Percentiles rank a stretch among this genome's conserved stretches.
phyloP scores from a whole-genome alignment of 2,888 invertebrate species.

The Acleris holmiana region DNA sequence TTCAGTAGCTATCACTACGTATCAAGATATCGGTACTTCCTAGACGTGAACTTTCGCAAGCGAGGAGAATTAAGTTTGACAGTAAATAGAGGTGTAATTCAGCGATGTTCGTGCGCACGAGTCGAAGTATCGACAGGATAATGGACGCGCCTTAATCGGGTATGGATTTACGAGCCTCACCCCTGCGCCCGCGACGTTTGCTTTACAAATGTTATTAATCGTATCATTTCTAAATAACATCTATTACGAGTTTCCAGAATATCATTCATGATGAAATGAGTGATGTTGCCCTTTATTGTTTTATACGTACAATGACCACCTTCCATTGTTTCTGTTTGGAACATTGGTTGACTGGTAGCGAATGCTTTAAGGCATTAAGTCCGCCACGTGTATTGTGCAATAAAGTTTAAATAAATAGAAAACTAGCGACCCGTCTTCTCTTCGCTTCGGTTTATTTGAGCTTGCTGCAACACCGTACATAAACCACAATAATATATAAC shows the following conservation, averaged over 20 bases:
- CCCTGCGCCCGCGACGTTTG: constrained; percentile 61
- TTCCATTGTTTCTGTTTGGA: no score
- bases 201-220: constrained; percentile 67
- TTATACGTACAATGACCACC: no score
- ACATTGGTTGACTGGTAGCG: no score
- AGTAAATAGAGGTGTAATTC: constrained; percentile 81
- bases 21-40: constrained; percentile 30
- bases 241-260: not conserved
- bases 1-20: constrained; percentile 16
- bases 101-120: constrained; percentile 82
- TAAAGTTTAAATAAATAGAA: no score
- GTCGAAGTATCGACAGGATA: constrained; percentile 79
- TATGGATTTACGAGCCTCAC: constrained; percentile 57
- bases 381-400: no score
- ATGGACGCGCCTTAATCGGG: constrained; percentile 63
- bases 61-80: constrained; percentile 81
- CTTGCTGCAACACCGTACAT: no score
- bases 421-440: no score
- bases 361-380: no score
- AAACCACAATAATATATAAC: no score
- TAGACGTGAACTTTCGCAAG: constrained; percentile 65
- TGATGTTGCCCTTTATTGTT: not conserved
- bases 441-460: no score
- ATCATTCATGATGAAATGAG: not conserved
- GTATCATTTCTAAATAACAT: constrained; percentile 46